Evolutionary conservation across 2,797 vertebrate species (phyloP).

Genomic region (Enteromius anoplus): DNA sequence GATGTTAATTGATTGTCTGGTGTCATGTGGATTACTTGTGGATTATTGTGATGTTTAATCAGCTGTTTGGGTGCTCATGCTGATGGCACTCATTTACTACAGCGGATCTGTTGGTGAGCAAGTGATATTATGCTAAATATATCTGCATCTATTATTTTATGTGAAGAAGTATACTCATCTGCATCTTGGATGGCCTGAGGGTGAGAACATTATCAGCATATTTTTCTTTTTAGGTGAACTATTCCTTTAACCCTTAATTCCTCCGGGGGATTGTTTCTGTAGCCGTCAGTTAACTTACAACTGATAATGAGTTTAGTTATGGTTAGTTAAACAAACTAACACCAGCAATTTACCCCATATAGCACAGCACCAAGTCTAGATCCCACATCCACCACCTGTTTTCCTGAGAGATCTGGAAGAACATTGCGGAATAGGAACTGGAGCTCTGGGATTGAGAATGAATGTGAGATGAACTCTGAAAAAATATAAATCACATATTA

Average conservation of each 20-base stretch:
- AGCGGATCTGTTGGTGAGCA: background rate
- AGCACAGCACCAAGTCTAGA: constrained; percentile 92
- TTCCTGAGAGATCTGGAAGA: constrained; percentile 88
- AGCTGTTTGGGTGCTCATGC: background rate
- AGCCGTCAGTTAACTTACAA: background rate
- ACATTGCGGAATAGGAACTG: constrained; percentile 89
- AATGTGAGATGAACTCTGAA: constrained; percentile 93
- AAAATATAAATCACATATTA: background rate
- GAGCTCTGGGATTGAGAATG: constrained; percentile 88
- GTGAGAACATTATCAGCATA: background rate
- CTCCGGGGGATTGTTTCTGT: background rate
- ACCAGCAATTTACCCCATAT: constrained; percentile 81
- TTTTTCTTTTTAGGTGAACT: background rate
- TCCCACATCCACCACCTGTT: constrained; percentile 88
- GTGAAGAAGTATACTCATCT: background rate
- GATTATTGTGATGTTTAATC: background rate
- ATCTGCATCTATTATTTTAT: background rate
- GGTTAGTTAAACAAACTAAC: background rate
- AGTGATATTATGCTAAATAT: background rate
- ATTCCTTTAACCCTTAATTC: background rate
- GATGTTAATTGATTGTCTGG: background rate
- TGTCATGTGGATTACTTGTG: background rate
- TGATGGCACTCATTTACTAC: background rate
- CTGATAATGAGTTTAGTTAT: background rate
- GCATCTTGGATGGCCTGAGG: background rate